Base-by-base conservation (phyloP, 2,888 invertebrate species). In the Thera britannica region DNA sequence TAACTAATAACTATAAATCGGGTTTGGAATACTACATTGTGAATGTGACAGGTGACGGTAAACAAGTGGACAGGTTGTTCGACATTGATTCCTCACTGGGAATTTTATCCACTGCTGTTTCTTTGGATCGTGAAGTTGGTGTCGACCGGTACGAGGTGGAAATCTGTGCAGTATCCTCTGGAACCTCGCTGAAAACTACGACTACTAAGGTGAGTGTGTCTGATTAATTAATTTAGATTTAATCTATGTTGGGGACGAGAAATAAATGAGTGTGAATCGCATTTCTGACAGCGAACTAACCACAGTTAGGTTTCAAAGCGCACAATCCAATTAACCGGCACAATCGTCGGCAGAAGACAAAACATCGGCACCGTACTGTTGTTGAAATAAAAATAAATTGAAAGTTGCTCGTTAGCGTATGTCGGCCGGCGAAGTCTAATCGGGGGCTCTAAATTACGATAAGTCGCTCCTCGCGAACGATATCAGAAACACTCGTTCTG, bases 11-110 rank as follows among this genome's bases (percentile, higher is more conserved):
- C 75, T 95, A 95, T 76, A 94, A 95, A 79, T 93, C 90, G 65
- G 95, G 95, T 64, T 95, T 98, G 86, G 98, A 98, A 89, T 98
- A 98, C 93, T 98, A 97, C 92, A 97, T 98, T 88, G 98, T 97
- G 80, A 97, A 97, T 93, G 97, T 97, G 88, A 97, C 97, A 80
- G 95, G 95, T 85, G 94, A 91, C 75, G 96, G 96, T 72, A 95
- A 94, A 77, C 97, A 97, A 93, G 97, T 97, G 84, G 97, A 98
- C 92, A 95, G 97, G 82, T 94, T 98, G 80, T 99, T 99, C 88
- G 97, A 97, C 84, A 97, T 99, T 82, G 98, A 99, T 91, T 95
- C 97, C 35, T 96, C 97, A 76, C 94, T 97, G 83, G 99, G 99
- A 58, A 97, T 98, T 80, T 92, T 99, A 77, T 97, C 97, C 56